Conservation (phyloP, 2,113 vertebrate genomes). For the Chlorodrepanis virens region DNA sequence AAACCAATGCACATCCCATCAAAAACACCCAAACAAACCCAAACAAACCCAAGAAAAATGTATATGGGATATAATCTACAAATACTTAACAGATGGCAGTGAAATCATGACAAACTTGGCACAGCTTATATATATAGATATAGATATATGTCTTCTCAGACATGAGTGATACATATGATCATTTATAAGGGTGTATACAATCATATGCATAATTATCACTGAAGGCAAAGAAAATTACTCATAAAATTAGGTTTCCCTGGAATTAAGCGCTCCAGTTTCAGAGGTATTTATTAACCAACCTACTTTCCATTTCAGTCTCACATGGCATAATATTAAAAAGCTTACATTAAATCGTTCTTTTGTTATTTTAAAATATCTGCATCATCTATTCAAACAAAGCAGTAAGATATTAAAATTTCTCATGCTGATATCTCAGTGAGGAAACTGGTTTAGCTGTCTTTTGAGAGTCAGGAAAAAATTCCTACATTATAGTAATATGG, state of each 20-base stretch:
- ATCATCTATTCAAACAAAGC: neutral
- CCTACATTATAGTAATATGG: neutral
- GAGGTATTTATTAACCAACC: neutral
- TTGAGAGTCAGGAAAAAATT: neutral
- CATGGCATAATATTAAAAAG: neutral
- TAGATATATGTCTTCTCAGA: neutral
- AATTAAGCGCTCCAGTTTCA: neutral
- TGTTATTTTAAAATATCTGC: neutral
- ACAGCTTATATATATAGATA: neutral
- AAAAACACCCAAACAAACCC: neutral
- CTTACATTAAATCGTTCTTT: neutral
- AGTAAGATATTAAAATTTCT: neutral
- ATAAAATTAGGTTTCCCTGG: neutral
- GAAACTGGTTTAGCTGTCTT: neutral
- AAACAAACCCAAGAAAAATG: neutral
- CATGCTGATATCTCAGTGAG: neutral
- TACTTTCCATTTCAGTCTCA: neutral
- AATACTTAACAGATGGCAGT: neutral
- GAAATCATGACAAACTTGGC: neutral
- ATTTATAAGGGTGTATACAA: neutral
- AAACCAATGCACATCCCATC: neutral
- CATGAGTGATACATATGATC: neutral
- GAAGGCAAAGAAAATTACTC: neutral
- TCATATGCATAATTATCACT: neutral
- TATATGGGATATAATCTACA: neutral